A percentile compares a stretch with the other conserved stretches of the same genome.
phyloP scores from a whole-genome alignment of 2,113 vertebrate genomes.

The Phocoena phocoena region DNA sequence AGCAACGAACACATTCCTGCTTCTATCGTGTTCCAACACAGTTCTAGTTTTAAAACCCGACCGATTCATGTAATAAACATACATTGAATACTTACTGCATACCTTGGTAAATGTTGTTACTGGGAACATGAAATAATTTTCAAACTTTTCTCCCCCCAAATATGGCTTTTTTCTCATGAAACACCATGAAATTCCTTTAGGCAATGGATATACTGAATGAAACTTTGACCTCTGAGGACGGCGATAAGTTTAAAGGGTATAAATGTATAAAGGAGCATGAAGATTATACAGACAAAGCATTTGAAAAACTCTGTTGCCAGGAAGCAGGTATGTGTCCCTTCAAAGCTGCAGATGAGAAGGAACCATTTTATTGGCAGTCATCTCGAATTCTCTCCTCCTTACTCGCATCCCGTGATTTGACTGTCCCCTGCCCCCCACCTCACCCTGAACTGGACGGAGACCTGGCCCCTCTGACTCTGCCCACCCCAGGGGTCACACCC shows the following conservation, averaged over 20 bases:
- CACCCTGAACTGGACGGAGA: background rate
- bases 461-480: too few species aligned
- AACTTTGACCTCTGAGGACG: constrained; percentile 84
- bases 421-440: background rate
- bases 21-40: background rate
- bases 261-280: constrained; percentile 61
- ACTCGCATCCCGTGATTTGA: background rate
- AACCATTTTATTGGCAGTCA: fast-evolving
- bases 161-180: constrained; percentile 55
- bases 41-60: background rate
- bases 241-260: constrained; percentile 79
- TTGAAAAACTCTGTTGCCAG: constrained; percentile 51
- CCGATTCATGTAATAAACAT: background rate
- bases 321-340: constrained; percentile 74
- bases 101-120: background rate
- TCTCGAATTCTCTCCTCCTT: background rate
- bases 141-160: background rate
- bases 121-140: background rate
- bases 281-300: constrained; percentile 55
- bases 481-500: background rate
- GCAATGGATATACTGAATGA: constrained; percentile 80
- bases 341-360: background rate
- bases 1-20: background rate
- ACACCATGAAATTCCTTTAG: constrained; percentile 72
- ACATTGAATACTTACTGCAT: background rate